Percentiles rank a stretch among this genome's conserved stretches.
These are phyloP conservation scores for Trididemnum clinides DNA, from an alignment of 23 tunicate species.

Conservation along the genomic window DNA sequence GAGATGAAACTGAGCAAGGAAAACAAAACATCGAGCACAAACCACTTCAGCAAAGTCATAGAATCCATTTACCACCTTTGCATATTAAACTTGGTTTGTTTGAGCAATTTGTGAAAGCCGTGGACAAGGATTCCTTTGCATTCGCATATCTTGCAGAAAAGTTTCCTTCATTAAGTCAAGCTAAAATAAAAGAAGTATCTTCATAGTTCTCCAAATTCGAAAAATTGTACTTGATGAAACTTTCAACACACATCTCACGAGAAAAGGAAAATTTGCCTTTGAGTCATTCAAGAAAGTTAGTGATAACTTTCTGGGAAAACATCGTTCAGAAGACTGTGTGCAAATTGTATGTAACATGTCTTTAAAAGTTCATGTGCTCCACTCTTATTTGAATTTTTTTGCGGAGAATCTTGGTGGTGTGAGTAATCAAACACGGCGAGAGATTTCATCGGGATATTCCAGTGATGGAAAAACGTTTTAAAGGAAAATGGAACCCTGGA, in stretches of 20 bases:
- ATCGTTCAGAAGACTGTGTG: constrained; percentile 7
- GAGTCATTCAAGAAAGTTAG: constrained; percentile 15
- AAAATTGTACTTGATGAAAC: constrained; percentile 10
- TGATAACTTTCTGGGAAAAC: constrained; percentile 11
- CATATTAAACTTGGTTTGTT: not conserved
- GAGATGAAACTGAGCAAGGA: constrained; percentile 12
- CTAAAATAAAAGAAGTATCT: constrained; percentile 17
- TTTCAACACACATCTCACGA: constrained; percentile 3
- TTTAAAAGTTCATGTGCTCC: constrained; percentile 16
- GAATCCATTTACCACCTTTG: not conserved
- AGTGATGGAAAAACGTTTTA: constrained; percentile 6
- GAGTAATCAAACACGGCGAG: constrained; percentile 10
- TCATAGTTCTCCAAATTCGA: constrained; percentile 8
- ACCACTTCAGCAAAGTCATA: constrained; percentile 11
- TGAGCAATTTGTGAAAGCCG: constrained; percentile 4
- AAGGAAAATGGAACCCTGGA: constrained; percentile 4
- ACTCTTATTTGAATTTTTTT: not conserved
- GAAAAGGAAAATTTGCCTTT: constrained; percentile 18
- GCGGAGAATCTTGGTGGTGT: constrained; percentile 11
- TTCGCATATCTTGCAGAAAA: constrained; percentile 11
- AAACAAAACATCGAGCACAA: constrained; percentile 10
- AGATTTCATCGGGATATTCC: constrained; percentile 7
- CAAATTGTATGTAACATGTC: constrained; percentile 11
- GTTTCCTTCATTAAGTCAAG: not conserved
- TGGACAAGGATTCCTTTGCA: constrained; percentile 10